phyloP scores from a whole-genome alignment of 2,888 invertebrate genomes.

The Temnothorax ravouxi region DNA sequence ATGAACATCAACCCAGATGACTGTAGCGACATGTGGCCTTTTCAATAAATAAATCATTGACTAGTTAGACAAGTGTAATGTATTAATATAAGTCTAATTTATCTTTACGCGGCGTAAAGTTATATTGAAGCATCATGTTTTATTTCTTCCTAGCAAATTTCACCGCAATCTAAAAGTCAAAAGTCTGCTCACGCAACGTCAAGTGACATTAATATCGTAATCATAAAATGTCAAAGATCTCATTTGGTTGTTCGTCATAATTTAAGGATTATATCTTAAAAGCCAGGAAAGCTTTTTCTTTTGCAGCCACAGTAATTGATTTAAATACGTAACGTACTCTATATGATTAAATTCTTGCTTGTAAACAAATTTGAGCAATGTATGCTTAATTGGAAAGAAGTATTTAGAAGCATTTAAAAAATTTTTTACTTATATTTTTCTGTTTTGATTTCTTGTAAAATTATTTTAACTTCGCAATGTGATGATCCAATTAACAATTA shows the following conservation, averaged over 20 bases:
- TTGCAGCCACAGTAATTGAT: neutral
- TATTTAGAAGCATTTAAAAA: neutral
- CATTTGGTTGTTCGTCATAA: neutral
- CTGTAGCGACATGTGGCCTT: neutral
- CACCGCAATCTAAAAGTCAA: neutral
- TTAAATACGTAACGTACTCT: neutral
- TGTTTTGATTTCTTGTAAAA: neutral
- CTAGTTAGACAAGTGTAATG: neutral
- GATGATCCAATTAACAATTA: constrained; percentile 8
- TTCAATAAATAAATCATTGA: constrained; percentile 26
- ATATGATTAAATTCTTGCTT: neutral
- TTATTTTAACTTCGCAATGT: neutral
- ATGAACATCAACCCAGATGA: constrained; percentile 14
- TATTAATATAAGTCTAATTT: neutral
- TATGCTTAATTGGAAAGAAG: neutral
- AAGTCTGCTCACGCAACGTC: neutral
- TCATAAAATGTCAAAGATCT: constrained; percentile 12
- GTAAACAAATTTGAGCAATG: neutral
- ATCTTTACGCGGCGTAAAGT: constrained; percentile 1
- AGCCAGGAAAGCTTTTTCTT: neutral
- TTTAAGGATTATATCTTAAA: neutral
- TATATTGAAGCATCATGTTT: neutral
- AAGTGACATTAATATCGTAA: neutral
- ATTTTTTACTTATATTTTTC: neutral
- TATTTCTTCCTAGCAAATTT: neutral